These are phyloP conservation scores for Turdus rufiventris DNA, from an alignment of 2,113 vertebrate genomes.

Conservation along the genomic window DNA sequence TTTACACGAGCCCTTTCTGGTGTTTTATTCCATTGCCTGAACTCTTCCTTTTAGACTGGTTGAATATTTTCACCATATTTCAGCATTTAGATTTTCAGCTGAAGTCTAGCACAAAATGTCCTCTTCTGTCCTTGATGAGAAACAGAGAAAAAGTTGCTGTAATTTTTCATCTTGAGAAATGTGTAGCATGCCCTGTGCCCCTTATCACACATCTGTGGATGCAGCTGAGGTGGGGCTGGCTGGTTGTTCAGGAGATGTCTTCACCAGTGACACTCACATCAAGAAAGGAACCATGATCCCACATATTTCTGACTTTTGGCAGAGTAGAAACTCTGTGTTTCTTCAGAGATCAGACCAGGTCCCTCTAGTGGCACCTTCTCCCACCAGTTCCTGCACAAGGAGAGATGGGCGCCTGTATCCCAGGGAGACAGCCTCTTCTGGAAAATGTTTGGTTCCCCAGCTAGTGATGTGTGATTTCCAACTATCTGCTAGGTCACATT, in stretches of 20 bases:
- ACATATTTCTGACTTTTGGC: accelerated
- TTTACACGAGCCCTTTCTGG: background rate
- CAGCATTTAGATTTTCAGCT: background rate
- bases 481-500: accelerated
- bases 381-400: background rate
- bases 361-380: background rate
- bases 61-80: background rate
- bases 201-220: background rate
- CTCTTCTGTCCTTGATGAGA: background rate
- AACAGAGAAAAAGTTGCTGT: background rate
- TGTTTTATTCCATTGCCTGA: background rate
- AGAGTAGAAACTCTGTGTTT: background rate
- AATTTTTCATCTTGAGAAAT: background rate
- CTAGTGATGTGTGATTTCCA: background rate
- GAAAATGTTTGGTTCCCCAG: background rate
- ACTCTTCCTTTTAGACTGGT: background rate
- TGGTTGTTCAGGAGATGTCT: background rate
- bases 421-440: background rate
- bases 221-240: background rate
- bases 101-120: background rate
- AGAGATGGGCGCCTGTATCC: accelerated
- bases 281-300: accelerated
- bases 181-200: background rate
- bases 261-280: background rate
- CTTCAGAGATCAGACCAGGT: background rate